These are phyloP conservation scores for Pseudomyrmex dendroicus DNA, from an alignment of 1,140 invertebrate genomes.

Conservation along the genomic window DNA sequence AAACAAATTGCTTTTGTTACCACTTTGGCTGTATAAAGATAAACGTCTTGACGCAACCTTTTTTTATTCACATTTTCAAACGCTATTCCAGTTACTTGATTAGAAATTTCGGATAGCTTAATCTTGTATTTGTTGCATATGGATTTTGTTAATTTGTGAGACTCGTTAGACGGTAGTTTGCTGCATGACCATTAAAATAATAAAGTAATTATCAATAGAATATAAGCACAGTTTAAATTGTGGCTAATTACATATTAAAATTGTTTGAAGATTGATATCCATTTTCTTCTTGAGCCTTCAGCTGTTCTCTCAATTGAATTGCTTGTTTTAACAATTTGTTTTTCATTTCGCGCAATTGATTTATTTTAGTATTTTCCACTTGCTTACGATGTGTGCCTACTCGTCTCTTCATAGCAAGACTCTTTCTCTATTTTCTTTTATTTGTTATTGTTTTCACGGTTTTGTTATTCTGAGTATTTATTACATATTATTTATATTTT, in stretches of 20 bases:
- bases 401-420: too few relatives aligned
- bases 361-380: slow-evolving; percentile 19
- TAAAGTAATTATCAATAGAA: not conserved
- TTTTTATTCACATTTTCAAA: slow-evolving; percentile 65
- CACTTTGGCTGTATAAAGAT: slow-evolving; percentile 62
- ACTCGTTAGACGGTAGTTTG: not conserved
- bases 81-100: slow-evolving; percentile 55
- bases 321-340: not conserved
- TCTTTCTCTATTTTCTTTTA: not conserved
- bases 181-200: not conserved
- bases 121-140: not conserved
- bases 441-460: not conserved
- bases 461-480: too few relatives aligned
- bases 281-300: slow-evolving; percentile 18
- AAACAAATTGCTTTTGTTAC: slow-evolving; percentile 56
- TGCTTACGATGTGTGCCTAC: too few relatives aligned
- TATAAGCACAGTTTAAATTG: not conserved
- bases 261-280: not conserved
- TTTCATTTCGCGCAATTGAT: slow-evolving; percentile 10
- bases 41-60: slow-evolving; percentile 60
- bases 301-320: not conserved
- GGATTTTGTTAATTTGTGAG: not conserved
- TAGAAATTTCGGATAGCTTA: slow-evolving; percentile 45
- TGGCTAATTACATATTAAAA: not conserved
- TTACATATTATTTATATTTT: too few relatives aligned